Base-by-base conservation (phyloP, 2,888 invertebrate genomes). In the Melinopterus prodromus region DNA sequence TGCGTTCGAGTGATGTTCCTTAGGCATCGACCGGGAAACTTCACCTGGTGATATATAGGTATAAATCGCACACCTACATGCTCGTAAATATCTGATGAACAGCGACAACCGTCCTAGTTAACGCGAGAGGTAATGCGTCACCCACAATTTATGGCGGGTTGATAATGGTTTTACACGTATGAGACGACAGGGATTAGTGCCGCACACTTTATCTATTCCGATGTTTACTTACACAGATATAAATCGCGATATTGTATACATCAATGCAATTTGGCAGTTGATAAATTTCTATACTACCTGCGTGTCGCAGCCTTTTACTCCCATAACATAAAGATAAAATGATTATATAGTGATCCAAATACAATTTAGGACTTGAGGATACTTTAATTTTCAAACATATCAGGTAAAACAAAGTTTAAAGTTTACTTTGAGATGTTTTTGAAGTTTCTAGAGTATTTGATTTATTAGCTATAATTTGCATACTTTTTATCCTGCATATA, bases 41-140 rank as follows among this genome's bases (percentile, higher is more conserved):
- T 53, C 53, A 53, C 53, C 53, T 53, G 26, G 53, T 53, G 53
- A 53, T 53, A 53, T 53, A 53, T 53, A 53, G 53, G 53, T 53
- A 53, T 53, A 53, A 53, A 53, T 53, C 53, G 53, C 12, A 53
- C 2, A 53, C 53, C 53, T 53, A 53, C 7, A 53, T 53, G 53
- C 53, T 53, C 53, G 53, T 53, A 53, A 53, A 53, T 53, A 53
- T 53, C 53, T 53, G 53, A 53, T 53, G 53, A 53, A 53, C 53
- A 53, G 53, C 53, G 53, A 53, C 53, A 53, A 53, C 53, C 53
- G 12, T 12, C 53, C 53, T 53, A 53, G 53, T 53, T 53, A 53
- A 53, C 53, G 53, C 53, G 53, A 7, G 7, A 53, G 53, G 53
- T 53, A 4, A 53, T 53, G 53, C 53, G 53, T 53, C 53, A 53